Conservation (phyloP, 2,888 invertebrate genomes). For the Agrochola litura region DNA sequence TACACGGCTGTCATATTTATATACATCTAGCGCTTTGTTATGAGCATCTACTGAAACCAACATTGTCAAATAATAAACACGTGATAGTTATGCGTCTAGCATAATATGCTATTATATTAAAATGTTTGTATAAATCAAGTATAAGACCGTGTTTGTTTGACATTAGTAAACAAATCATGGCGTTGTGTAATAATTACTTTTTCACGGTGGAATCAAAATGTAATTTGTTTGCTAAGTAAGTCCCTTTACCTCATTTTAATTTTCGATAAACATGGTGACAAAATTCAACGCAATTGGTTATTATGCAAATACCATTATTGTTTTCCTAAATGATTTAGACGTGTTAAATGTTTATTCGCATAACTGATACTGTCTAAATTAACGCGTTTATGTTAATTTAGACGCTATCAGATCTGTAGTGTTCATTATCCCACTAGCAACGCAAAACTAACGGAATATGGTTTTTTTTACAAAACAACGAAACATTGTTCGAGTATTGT, state of each 20-base stretch:
- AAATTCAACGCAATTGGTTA: constrained; percentile 14
- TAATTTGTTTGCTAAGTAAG: neutral
- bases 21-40: neutral
- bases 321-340: constrained; percentile 34
- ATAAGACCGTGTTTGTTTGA: neutral
- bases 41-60: neutral
- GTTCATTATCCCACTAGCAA: constrained; percentile 19
- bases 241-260: constrained; percentile 3
- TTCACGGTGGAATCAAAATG: neutral
- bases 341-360: constrained; percentile 36
- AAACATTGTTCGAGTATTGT: neutral
- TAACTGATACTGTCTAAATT: constrained; percentile 44
- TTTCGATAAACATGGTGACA: constrained; percentile 7
- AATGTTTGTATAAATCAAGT: neutral
- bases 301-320: constrained; percentile 17
- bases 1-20: constrained; percentile 11
- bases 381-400: constrained; percentile 42
- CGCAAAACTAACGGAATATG: constrained; percentile 15
- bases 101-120: no score
- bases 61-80: constrained; percentile 19
- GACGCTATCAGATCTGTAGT: constrained; percentile 17
- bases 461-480: constrained; percentile 7
- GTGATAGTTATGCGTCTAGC: neutral
- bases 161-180: neutral
- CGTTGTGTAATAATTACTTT: neutral